Evolutionary conservation across 2,888 invertebrate species (phyloP).

Genomic region (Heliconius ethilla): DNA sequence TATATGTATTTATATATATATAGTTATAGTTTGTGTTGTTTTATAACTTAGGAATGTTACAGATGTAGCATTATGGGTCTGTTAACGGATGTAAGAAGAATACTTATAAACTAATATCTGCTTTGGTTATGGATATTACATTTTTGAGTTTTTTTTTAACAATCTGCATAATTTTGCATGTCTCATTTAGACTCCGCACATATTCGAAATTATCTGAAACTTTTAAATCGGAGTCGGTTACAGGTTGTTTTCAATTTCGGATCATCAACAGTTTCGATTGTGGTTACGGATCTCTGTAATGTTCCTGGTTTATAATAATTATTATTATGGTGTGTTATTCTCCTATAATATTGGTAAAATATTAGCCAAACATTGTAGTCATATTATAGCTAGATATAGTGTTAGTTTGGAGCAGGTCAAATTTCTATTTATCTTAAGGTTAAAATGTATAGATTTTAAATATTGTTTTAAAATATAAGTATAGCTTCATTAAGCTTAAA

Average conservation of each 20-base stretch:
- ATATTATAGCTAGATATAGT: slow-evolving; percentile 15
- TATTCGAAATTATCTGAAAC: not conserved
- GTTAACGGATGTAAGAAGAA: not conserved
- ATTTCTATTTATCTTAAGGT: slow-evolving; percentile 15
- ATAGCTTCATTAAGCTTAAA: not conserved
- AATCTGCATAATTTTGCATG: too few species aligned
- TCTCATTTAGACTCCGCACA: not conserved
- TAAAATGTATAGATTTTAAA: slow-evolving; percentile 4
- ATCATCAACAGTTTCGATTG: too few species aligned
- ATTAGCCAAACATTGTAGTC: slow-evolving; percentile 31
- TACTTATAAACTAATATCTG: too few species aligned
- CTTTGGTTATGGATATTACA: too few species aligned
- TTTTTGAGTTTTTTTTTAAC: too few species aligned
- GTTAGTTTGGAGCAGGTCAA: slow-evolving; percentile 12
- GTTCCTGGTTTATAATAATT: slow-evolving; percentile 8
- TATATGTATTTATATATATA: not conserved
- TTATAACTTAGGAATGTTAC: slow-evolving; percentile 18
- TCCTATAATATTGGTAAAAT: slow-evolving; percentile 26
- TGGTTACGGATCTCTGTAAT: not conserved
- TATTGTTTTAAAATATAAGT: slow-evolving; percentile 10
- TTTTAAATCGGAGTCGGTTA: not conserved
- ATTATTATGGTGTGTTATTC: slow-evolving; percentile 16
- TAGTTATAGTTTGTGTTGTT: slow-evolving; percentile 30
- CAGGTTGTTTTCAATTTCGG: not conserved
- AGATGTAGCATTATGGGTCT: not conserved